Base-by-base conservation (phyloP, 2,888 invertebrate species). In the Drosophila flavopinicola region DNA sequence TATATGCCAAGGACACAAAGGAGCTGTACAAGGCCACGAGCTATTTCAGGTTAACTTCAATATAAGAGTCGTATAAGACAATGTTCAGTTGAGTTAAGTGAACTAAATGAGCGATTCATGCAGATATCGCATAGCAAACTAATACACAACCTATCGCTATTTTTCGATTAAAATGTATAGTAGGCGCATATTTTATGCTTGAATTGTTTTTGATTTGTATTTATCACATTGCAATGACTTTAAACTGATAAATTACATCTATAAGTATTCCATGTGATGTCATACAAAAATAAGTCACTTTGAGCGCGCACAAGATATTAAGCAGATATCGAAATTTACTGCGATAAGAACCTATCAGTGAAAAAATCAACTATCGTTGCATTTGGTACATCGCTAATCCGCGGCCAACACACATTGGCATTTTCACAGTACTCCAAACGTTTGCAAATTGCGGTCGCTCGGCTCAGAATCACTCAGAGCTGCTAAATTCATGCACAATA, bases 371-470 rank as follows among this genome's bases (percentile, higher is more conserved):
- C 17, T 30, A 47, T 30, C n/a, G 17, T 10, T 23, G 7, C 5
- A 6, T 15, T 38, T 27, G 23, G 20, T 15, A 24, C 64, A 65
- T 65, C 65, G 27, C 66, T 38, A 57, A 42, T 7, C 11, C 24
- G 10, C 13, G 17, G 23, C 17, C 20, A 37, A 37, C 49, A 72
- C 66, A 52, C 54, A 56, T 73, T 60, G 59, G 59, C 65, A 67
- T 64, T 64, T 65, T 59, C 52, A 48, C 52, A 29, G 42, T 10
- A 37, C 32, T 44, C 35, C 35, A 60, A 67, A 67, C 68, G 67
- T 67, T 67, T 67, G 60, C 67, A 54, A 41, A 41, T 38, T 20
- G 38, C 2, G 7, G 11, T 17, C 15, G 41, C 30, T 25, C 20
- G 9, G 15, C 33, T 33, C 11, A 32, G 44, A 48, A 15, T 29